A percentile compares a stretch with the other conserved stretches of the same genome.
These are phyloP conservation scores for Rhinoderma darwinii DNA, from an alignment of 2,113 vertebrate genomes.

Conservation along the genomic window DNA sequence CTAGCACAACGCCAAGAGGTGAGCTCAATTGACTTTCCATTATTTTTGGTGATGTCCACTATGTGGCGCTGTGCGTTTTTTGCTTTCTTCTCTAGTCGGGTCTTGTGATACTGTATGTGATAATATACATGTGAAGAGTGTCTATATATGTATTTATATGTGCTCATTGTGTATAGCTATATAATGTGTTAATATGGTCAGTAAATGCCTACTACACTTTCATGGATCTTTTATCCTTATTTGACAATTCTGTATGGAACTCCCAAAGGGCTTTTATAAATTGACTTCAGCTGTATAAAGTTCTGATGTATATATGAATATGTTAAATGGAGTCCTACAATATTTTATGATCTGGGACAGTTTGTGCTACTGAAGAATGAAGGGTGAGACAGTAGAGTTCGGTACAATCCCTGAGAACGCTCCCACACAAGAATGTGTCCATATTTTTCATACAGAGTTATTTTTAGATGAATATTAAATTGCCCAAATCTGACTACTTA, in stretches of 20 bases:
- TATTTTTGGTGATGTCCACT: no score
- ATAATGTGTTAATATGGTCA: background rate
- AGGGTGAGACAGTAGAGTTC: slow-evolving; percentile 34
- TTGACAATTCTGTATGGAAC: background rate
- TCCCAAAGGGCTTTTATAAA: slow-evolving; percentile 27
- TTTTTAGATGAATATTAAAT: slow-evolving; percentile 25
- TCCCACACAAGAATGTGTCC: slow-evolving; percentile 19
- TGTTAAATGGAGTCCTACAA: slow-evolving; percentile 54
- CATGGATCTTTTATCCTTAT: slow-evolving; percentile 11
- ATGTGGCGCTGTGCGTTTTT: no score
- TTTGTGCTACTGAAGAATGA: slow-evolving; percentile 34
- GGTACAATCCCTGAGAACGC: slow-evolving; percentile 11
- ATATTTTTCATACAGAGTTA: slow-evolving; percentile 36
- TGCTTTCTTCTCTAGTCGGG: no score
- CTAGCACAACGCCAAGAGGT: no score
- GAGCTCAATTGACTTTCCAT: no score
- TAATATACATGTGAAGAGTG: background rate
- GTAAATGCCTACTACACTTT: background rate
- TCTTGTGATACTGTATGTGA: no score
- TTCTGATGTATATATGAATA: slow-evolving; percentile 47
- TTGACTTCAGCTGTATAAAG: slow-evolving; percentile 23
- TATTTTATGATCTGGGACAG: slow-evolving; percentile 51
- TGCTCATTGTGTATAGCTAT: background rate
- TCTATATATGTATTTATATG: background rate
- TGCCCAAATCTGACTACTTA: slow-evolving; percentile 48